phyloP scores from a whole-genome alignment of 2,888 invertebrate species.

The Ophonus ardosiacus region DNA sequence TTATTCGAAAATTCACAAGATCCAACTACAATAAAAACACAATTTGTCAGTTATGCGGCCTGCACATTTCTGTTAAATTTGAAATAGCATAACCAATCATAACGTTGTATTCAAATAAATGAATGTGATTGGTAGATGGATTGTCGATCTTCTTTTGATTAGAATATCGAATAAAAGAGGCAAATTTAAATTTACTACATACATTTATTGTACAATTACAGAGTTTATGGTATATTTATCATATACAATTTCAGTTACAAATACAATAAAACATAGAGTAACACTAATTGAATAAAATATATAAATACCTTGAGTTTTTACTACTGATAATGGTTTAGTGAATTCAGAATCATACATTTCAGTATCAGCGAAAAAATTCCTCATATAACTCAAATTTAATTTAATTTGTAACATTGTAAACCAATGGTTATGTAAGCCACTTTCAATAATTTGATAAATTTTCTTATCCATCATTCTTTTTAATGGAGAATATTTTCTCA shows the following conservation, averaged over 20 bases:
- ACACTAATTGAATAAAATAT: constrained; percentile 38
- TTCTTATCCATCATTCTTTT: constrained; percentile 49
- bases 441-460: constrained; percentile 59
- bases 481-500: constrained; percentile 62
- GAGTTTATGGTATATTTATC: constrained; percentile 6
- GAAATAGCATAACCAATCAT: constrained; percentile 48
- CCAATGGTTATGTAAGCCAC: constrained; percentile 62
- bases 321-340: constrained; percentile 18
- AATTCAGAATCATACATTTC: not conserved
- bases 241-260: constrained; percentile 48
- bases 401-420: constrained; percentile 44
- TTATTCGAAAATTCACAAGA: constrained; percentile 41
- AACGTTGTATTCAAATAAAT: constrained; percentile 4
- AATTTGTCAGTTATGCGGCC: constrained; percentile 53
- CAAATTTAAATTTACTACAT: constrained; percentile 15
- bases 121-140: constrained; percentile 1
- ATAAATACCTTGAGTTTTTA: constrained; percentile 45
- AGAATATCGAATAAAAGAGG: not conserved
- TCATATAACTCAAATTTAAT: not conserved
- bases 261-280: constrained; percentile 37
- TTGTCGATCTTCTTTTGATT: constrained; percentile 20
- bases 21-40: constrained; percentile 42
- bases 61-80: constrained; percentile 58
- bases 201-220: constrained; percentile 15
- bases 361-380: constrained; percentile 21